Evolutionary conservation across 1,140 invertebrate species (phyloP).

Genomic region (Acyrthosiphon pisum): DNA sequence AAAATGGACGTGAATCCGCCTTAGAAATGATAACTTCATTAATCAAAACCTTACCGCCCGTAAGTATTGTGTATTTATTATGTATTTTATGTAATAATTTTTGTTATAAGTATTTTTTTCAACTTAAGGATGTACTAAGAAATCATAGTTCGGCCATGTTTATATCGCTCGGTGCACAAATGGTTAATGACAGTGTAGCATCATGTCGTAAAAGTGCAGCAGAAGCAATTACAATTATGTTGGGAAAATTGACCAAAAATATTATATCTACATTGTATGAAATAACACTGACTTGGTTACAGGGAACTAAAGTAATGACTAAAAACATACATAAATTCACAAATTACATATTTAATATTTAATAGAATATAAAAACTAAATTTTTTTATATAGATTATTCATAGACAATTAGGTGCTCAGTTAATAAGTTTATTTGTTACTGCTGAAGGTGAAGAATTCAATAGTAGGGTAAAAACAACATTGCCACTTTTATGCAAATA

Average conservation of each 20-base stretch:
- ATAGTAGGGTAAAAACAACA: slow-evolving; percentile 67
- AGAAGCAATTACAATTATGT: slow-evolving; percentile 71
- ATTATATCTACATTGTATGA: slow-evolving; percentile 62
- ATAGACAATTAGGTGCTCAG: slow-evolving; percentile 68
- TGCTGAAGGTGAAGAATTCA: slow-evolving; percentile 74
- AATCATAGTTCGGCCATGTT: slow-evolving; percentile 70
- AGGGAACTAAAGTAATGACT: slow-evolving; percentile 30
- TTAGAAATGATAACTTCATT: slow-evolving; percentile 83
- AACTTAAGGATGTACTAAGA: slow-evolving; percentile 26
- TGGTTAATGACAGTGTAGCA: slow-evolving; percentile 77
- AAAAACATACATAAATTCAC: not conserved
- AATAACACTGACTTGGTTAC: slow-evolving; percentile 51
- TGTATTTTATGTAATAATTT: not conserved
- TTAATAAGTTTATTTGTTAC: slow-evolving; percentile 75
- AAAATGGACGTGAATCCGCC: slow-evolving; percentile 82
- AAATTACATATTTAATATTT: not conserved
- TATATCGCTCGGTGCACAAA: slow-evolving; percentile 73
- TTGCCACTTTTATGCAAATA: slow-evolving; percentile 69
- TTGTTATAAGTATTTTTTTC: not conserved
- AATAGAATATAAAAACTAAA: not conserved
- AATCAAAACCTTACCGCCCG: slow-evolving; percentile 77
- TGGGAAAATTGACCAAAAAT: slow-evolving; percentile 67
- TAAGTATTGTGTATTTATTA: slow-evolving; percentile 63
- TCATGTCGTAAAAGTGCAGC: slow-evolving; percentile 73
- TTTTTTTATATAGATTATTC: slow-evolving; percentile 33